phyloP scores from a whole-genome alignment of 1,140 invertebrate genomes.

The Zaprionus nigranus region DNA sequence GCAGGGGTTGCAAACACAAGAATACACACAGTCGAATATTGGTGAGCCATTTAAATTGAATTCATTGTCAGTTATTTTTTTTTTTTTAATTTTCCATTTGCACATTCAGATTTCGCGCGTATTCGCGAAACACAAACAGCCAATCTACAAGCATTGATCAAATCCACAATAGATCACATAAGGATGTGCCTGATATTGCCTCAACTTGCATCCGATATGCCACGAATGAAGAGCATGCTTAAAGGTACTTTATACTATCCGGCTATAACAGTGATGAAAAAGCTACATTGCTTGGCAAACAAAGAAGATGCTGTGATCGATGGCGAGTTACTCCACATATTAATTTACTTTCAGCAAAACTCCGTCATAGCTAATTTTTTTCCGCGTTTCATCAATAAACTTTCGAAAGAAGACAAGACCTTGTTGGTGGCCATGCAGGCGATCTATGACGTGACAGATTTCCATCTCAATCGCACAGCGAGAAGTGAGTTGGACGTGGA shows the following conservation, averaged over 20 bases:
- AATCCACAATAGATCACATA: not conserved
- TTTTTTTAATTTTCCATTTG: not conserved
- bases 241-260: not conserved
- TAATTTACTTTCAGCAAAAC: not conserved
- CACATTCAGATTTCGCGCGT: not conserved
- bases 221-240: not conserved
- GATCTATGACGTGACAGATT: not conserved
- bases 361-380: not conserved
- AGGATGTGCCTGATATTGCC: not conserved
- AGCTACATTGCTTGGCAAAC: not conserved
- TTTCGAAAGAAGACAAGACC: not conserved
- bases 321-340: not conserved
- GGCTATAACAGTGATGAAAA: not conserved
- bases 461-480: not conserved
- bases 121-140: conserved; percentile 15
- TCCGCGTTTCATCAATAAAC: not conserved
- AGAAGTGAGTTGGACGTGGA: not conserved
- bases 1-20: not conserved
- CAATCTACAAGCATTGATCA: not conserved
- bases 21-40: not conserved
- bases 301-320: not conserved
- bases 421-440: not conserved
- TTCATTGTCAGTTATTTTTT: not conserved
- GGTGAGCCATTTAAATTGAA: not conserved
- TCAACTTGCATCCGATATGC: not conserved